Percentiles rank a stretch among this genome's conserved stretches.
phyloP scores from a whole-genome alignment of 2,113 vertebrate genomes.

The Tricholaema leucomelas region DNA sequence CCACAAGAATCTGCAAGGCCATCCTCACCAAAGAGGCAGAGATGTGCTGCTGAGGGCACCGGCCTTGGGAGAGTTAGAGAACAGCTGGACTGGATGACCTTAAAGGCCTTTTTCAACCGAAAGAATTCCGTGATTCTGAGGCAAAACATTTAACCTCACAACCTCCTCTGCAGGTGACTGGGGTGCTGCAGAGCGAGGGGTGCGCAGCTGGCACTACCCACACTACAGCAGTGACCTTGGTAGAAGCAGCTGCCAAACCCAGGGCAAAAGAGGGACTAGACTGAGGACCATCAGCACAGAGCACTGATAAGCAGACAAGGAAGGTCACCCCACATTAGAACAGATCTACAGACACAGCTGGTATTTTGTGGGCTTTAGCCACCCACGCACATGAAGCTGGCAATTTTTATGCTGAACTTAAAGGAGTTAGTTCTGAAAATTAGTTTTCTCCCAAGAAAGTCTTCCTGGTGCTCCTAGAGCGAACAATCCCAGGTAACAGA shows the following conservation, averaged over 20 bases:
- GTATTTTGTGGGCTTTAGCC: background rate
- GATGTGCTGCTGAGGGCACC: too few species aligned
- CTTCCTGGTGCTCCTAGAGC: background rate
- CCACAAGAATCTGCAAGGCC: fast-evolving
- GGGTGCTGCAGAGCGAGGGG: background rate
- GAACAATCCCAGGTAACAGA: background rate
- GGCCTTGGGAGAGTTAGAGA: too few species aligned
- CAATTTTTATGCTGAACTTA: background rate
- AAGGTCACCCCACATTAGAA: background rate
- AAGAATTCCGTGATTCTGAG: too few species aligned
- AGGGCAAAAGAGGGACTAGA: background rate
- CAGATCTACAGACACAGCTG: background rate
- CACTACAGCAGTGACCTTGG: background rate
- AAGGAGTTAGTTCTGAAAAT: background rate
- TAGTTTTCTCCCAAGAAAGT: background rate
- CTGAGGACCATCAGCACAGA: background rate
- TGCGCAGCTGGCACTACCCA: background rate
- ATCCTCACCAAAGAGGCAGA: background rate
- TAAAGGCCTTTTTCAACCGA: too few species aligned
- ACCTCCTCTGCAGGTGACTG: background rate
- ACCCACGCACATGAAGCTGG: background rate
- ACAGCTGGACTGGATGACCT: too few species aligned
- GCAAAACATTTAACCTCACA: background rate
- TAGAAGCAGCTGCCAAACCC: background rate
- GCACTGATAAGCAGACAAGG: background rate